phyloP scores from a whole-genome alignment of 2,113 vertebrate species.

The Gnathonemus longibarbis region DNA sequence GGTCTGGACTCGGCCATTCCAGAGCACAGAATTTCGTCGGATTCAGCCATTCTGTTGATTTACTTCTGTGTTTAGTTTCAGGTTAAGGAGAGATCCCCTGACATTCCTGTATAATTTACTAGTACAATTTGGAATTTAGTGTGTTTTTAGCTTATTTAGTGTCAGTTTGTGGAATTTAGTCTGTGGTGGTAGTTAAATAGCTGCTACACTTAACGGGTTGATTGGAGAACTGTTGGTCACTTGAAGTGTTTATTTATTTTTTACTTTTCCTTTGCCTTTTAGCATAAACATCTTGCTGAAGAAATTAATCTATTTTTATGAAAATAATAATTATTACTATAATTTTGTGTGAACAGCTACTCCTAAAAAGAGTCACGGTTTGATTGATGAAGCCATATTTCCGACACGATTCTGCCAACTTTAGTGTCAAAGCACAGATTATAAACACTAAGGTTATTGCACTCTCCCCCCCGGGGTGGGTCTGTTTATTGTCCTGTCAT shows the following conservation, averaged over 20 bases:
- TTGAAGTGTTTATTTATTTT: background rate
- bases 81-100: background rate
- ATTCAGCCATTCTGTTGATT: background rate
- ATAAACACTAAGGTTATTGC: background rate
- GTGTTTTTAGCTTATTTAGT: background rate
- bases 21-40: background rate
- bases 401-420: background rate
- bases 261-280: background rate
- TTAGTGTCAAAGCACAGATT: background rate
- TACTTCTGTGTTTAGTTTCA: background rate
- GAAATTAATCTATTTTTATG: background rate
- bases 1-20: background rate
- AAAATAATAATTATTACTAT: background rate
- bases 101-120: background rate
- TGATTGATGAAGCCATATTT: background rate
- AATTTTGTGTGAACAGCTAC: background rate
- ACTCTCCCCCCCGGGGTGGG: too few species aligned
- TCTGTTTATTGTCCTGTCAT: background rate
- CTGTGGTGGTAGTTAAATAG: background rate
- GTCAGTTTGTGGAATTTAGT: background rate
- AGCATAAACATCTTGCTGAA: background rate
- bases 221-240: background rate
- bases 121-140: background rate
- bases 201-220: background rate
- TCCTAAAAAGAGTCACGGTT: background rate